Conservation (phyloP, 2,113 vertebrate species). For the Spheniscus mendiculus region DNA sequence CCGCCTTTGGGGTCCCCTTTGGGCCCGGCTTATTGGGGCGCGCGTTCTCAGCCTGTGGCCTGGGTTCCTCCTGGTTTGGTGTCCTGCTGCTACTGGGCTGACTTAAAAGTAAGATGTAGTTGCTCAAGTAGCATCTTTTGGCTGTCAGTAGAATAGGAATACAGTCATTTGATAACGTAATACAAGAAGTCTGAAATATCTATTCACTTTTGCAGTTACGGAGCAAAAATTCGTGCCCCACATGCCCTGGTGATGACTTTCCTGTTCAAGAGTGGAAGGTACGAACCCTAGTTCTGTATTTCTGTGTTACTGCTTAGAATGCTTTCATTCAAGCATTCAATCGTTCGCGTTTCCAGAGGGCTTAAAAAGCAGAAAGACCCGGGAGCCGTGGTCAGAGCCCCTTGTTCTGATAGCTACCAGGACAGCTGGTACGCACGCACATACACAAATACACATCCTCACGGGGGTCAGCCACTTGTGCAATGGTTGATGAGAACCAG, state of each 20-base stretch:
- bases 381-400: rapidly evolving
- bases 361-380: background rate
- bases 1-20: rapidly evolving
- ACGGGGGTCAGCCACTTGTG: rapidly evolving
- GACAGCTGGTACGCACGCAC: rapidly evolving
- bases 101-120: rapidly evolving
- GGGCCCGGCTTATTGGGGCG: background rate
- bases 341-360: rapidly evolving
- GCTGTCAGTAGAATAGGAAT: too few relatives aligned
- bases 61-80: rapidly evolving
- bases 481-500: background rate
- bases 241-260: slow-evolving; percentile 99
- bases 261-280: slow-evolving; percentile 94
- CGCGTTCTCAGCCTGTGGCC: rapidly evolving
- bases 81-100: background rate
- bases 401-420: background rate
- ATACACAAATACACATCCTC: rapidly evolving
- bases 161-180: rapidly evolving
- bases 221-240: slow-evolving; percentile 92
- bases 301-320: background rate
- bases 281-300: background rate
- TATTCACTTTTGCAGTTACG: slow-evolving; percentile 80
- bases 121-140: rapidly evolving
- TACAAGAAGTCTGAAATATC: background rate
- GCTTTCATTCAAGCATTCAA: rapidly evolving